Base-by-base conservation (phyloP, 2,888 invertebrate species). In the Alloplasta piceator region DNA sequence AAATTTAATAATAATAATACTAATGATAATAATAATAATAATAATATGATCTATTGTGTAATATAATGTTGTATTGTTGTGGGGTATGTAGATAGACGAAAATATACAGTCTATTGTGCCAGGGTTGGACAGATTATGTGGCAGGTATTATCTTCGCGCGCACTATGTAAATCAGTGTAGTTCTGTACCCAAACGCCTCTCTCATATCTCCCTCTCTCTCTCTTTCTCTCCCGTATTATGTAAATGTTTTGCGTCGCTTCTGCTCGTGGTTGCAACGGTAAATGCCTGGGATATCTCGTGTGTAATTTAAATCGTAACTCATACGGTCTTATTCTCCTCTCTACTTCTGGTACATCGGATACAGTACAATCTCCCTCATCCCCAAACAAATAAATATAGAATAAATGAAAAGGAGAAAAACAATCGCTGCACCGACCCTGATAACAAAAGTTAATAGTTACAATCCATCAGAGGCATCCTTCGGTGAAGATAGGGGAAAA, bases 131-230 rank as follows among this genome's bases (percentile, higher is more conserved):
- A 72, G 80, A 80, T 80, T 76, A 76, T 72, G 72, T 76, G 76
- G 76, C 80, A 50, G 72, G 80, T 68, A 76, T 72, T 72, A 80
- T 80, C 72, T 67, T 80, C 61, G 48, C 67, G 67, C 72, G 75
- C 72, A 75, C 70, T 75, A 80, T 80, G 80, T 80, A 80, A 80
- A 80, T 80, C 75, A 76, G 76, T 63, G 80, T 63, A 80, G 71
- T 10, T 63, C 56, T 76, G 72, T 76, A 50, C 76, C 26, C 26
- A 26, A 56, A 56, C 76, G 72, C 39, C 46, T 50, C 52, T 50
- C n/a, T 50, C 50, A n/a, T n/a, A n/a, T n/a, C n/a, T n/a, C n/a
- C n/a, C n/a, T 41, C 6, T 60, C 58, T 39, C 41, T 63, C 9
- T 52, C 16, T 12, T 60, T 60, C 50, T 68, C 67, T 52, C 63